Percentiles rank a stretch among this genome's conserved stretches.
phyloP scores from a whole-genome alignment of 1,140 invertebrate genomes.

The Philotrypesis tridentata region DNA sequence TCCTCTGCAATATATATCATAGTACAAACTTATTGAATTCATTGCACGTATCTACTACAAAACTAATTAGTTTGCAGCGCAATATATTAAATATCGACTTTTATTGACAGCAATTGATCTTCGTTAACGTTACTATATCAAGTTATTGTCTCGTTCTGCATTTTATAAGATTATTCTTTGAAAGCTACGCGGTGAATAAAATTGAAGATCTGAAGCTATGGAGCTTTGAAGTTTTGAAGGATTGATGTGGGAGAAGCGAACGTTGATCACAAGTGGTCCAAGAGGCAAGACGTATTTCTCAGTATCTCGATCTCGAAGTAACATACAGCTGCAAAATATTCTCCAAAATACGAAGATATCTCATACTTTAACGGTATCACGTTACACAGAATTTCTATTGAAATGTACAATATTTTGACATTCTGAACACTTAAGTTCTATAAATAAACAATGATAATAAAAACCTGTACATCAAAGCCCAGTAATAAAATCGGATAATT shows the following conservation, averaged over 20 bases:
- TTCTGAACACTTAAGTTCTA: conserved; percentile 43
- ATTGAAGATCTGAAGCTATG: conserved; percentile 46
- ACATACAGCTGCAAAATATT: conserved; percentile 40
- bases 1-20: not conserved
- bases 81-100: not conserved
- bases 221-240: conserved; percentile 41
- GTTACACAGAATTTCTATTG: conserved; percentile 35
- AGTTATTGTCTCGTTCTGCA: conserved; percentile 32
- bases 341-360: conserved; percentile 38
- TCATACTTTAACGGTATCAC: conserved; percentile 24
- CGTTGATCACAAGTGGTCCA: conserved; percentile 49
- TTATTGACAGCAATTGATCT: not conserved
- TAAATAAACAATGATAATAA: conserved; percentile 27
- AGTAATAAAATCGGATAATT: conserved; percentile 18
- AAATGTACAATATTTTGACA: conserved; percentile 32
- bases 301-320: conserved; percentile 44
- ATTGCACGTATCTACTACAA: not conserved
- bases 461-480: conserved; percentile 29
- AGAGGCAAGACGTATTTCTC: conserved; percentile 41
- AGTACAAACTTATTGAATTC: not conserved
- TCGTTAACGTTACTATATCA: not conserved
- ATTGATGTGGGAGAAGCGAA: conserved; percentile 44
- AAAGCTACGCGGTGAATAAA: conserved; percentile 38
- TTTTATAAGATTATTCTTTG: conserved; percentile 19
- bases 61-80: not conserved